These are phyloP conservation scores for Acrobasis consociella DNA, from an alignment of 2,888 invertebrate genomes.

Conservation along the genomic window DNA sequence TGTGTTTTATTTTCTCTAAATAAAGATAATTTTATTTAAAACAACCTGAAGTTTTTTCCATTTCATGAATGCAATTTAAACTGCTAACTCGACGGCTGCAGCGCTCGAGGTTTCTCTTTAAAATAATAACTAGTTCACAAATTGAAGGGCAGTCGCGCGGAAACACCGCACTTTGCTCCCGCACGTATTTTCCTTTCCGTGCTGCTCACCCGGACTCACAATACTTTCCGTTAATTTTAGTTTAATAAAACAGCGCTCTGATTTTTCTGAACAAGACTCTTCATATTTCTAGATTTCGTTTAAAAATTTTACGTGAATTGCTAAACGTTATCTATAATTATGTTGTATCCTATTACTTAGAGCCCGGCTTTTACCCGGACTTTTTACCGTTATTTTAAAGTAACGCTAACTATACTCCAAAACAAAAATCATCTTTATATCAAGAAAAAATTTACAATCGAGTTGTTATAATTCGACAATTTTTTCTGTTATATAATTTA, in stretches of 20 bases:
- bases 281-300: not conserved
- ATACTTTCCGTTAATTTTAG: not conserved
- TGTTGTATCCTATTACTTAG: no score
- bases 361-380: no score
- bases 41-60: conserved; percentile 7
- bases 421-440: no score
- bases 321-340: no score
- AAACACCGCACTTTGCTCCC: conserved; percentile 15
- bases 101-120: conserved; percentile 2
- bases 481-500: no score
- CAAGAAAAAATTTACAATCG: no score
- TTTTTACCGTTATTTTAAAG: no score
- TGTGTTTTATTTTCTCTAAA: conserved; percentile 7
- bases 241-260: not conserved
- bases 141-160: conserved; percentile 14
- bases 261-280: not conserved
- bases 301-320: not conserved
- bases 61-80: conserved; percentile 16
- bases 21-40: conserved; percentile 12
- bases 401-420: no score
- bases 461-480: no score
- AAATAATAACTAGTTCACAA: conserved; percentile 20
- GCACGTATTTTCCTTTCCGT: conserved; percentile 10
- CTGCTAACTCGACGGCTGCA: conserved; percentile 12
- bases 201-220: not conserved